Percentiles rank a stretch among this genome's conserved stretches.
These are phyloP conservation scores for Leptogaster cylindrica DNA, from an alignment of 2,888 invertebrate species.

Conservation along the genomic window DNA sequence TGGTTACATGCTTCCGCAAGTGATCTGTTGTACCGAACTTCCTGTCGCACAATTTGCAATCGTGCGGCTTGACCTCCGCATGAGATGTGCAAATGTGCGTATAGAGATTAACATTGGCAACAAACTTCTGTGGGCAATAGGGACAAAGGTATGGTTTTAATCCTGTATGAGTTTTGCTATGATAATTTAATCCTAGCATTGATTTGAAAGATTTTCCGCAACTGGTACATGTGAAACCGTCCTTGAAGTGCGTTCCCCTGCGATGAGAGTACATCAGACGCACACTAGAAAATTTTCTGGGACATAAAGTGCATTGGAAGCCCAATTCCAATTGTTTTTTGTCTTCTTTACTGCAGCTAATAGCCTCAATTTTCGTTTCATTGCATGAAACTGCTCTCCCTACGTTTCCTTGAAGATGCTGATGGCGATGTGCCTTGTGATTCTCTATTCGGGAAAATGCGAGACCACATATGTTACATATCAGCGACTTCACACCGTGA, in stretches of 20 bases:
- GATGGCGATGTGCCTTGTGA: slow-evolving; percentile 43
- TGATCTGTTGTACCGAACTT: slow-evolving; percentile 52
- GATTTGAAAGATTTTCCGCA: slow-evolving; percentile 48
- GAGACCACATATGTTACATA: slow-evolving; percentile 48
- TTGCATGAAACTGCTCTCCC: background rate
- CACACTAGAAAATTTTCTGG: background rate
- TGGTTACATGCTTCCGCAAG: slow-evolving; percentile 52
- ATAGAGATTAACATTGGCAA: slow-evolving; percentile 47
- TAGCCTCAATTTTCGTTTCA: background rate
- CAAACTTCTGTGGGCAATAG: slow-evolving; percentile 50
- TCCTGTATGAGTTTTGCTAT: slow-evolving; percentile 49
- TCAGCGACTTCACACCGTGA: slow-evolving; percentile 46
- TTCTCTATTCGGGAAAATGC: slow-evolving; percentile 45
- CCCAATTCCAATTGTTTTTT: too few relatives aligned
- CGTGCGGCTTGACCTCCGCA: slow-evolving; percentile 48
- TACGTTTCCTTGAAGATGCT: slow-evolving; percentile 18
- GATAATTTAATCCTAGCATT: slow-evolving; percentile 47
- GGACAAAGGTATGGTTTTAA: slow-evolving; percentile 48
- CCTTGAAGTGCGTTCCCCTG: background rate
- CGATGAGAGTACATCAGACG: slow-evolving; percentile 38
- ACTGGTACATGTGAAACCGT: slow-evolving; percentile 36
- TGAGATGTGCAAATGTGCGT: slow-evolving; percentile 51
- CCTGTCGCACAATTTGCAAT: slow-evolving; percentile 51
- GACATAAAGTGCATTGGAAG: slow-evolving; percentile 11
- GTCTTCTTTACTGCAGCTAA: background rate